Conservation (phyloP, 2,888 invertebrate genomes). For the Fragum sueziense region DNA sequence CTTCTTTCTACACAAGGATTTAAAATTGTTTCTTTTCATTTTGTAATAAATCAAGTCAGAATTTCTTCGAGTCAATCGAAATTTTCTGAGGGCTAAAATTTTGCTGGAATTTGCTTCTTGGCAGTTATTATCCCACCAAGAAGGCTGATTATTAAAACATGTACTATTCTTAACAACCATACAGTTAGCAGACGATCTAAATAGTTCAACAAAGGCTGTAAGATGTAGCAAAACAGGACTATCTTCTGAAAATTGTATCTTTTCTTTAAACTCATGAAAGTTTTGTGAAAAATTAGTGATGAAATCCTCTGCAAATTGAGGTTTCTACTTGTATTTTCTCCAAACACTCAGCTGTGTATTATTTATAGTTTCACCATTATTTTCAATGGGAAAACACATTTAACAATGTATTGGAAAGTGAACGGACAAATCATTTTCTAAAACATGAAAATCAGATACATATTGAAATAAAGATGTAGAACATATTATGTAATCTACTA, state of each 20-base stretch:
- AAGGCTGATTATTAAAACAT: background rate
- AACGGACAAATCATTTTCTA: too few species aligned
- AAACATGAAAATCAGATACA: background rate
- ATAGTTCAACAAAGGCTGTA: too few species aligned
- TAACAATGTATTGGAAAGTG: background rate
- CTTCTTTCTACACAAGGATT: background rate
- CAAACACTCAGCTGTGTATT: background rate
- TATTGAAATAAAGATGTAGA: background rate
- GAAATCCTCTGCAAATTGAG: background rate
- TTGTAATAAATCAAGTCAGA: background rate
- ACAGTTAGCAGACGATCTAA: background rate
- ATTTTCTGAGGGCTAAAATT: background rate
- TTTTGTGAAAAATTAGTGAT: background rate
- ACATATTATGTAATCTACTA: background rate
- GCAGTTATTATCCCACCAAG: background rate
- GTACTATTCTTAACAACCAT: background rate
- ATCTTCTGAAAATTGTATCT: too few species aligned
- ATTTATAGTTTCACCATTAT: background rate
- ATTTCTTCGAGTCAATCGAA: background rate
- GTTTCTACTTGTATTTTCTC: background rate
- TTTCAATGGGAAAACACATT: background rate
- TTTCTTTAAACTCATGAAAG: background rate
- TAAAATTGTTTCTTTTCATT: constrained; percentile 1
- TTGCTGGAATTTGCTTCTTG: background rate
- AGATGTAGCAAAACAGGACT: background rate